Evolutionary conservation across 2,113 vertebrate species (phyloP), one percentile per base, ranked within the genome.

Genomic region (Sclerurus mexicanus): DNA sequence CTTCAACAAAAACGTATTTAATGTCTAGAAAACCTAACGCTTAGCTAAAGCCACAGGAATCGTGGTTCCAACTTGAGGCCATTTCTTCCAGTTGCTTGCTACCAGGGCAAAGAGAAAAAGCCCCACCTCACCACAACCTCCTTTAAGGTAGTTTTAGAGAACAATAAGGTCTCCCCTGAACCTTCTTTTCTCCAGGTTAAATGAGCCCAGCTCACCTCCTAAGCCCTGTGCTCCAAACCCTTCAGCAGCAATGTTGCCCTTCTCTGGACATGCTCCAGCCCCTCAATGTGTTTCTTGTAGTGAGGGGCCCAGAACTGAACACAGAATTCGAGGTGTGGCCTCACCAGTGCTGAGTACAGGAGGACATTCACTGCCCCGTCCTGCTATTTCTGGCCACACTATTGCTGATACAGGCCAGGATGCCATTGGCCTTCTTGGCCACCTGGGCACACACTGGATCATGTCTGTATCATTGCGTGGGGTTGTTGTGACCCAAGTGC

Each of bases 311-410:
- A n/a, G 30, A 37, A 39, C 44, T 42, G 33, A 11, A 12, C 6
- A 4, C 6, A 4, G 28, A 1, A 22, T 5, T 74, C 0, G 0
- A 68, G 64, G 11, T 82, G 59, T 1, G 0, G 35, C 64, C 35
- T 39, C 60, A 6, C 12, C n/a, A 18, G 52, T 14, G 50, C 44
- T 0, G 0, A 31, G 22, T 4, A 6, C 30, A 10, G 59, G 22
- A 35, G 22, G 0, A 2, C 3, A 0, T 4, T 21, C 7, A 0
- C 37, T 14, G 12, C 47, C 33, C 20, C 39, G 0, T 42, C 40
- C 40, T 42, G 0, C 27, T 28, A 28, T 25, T 52, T 14, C 74
- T 85, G 68, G n/a, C 44, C 28, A 9, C 7, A 0, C 16, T 2
- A 0, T 12, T 52, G 2, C 49, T 62, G 39, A 9, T 14, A 11